Evolutionary conservation across 2,797 vertebrate genomes (phyloP).

Genomic region (Enteromius argenteus): DNA sequence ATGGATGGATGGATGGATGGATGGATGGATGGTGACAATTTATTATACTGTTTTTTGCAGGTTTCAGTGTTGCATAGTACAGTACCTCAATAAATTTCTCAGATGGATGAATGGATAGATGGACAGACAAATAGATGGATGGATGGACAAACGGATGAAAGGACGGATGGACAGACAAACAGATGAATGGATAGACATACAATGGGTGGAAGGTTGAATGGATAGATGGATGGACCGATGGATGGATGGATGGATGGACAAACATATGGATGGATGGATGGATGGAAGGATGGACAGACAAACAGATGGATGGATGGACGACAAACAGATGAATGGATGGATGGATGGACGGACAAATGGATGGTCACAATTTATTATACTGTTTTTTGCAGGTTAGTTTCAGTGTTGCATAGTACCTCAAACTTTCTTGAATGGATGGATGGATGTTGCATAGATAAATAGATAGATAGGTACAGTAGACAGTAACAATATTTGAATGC

Average conservation of each 20-base stretch:
- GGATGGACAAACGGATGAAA: neutral
- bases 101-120: neutral
- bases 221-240: neutral
- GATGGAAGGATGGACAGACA: neutral
- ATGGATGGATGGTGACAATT: neutral
- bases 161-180: too few relatives aligned
- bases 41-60: neutral
- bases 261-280: neutral
- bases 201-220: neutral
- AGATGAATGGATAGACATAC: neutral
- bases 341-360: neutral
- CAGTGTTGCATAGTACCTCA: neutral
- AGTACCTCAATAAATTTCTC: neutral
- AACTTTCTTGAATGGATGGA: neutral
- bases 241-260: neutral
- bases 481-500: slow-evolving; percentile 44
- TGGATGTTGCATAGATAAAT: neutral
- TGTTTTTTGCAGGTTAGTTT: neutral
- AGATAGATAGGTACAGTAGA: neutral
- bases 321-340: neutral
- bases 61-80: neutral
- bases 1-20: neutral
- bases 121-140: neutral
- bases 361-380: neutral
- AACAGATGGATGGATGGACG: too few relatives aligned